Base-by-base conservation (phyloP, 2,797 vertebrate species). In the Argentina silus region DNA sequence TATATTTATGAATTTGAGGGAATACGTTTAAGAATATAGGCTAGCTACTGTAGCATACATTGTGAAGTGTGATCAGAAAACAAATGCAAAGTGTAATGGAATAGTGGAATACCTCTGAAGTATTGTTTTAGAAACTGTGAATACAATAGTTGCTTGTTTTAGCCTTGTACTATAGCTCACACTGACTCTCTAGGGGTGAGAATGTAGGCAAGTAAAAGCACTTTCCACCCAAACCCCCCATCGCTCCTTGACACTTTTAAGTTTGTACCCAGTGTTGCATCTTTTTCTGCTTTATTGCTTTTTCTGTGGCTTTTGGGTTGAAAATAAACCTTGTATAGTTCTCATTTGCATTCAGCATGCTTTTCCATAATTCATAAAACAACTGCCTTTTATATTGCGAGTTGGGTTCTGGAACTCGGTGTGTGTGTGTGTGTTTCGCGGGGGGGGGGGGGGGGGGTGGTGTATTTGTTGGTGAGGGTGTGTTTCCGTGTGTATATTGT, bases 321-420 rank as follows among this genome's bases (percentile, higher is more conserved):
- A 84, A 83, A 84, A 80, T 73, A 77, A 85, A 73, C 61, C 75
- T 50, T 48, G 63, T 74, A 55, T 68, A 10, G 51, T 70, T 78
- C 71, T 81, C 75, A 78, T 91, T 86, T 90, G 83, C 83, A 87
- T 81, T 81, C 78, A n/a, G 78, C 3, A 59, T 72, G 79, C 80
- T 72, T 73, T 61, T 90, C 74, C 78, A 88, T 89, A 76, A 90
- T 92, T 90, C 83, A 86, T 87, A 70, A 66, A 69, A 79, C 77
- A 82, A 72, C 72, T 81, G 79, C 74, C 71, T 88, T 80, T 86
- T 56, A 71, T 67, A 45, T 67, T 21, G 53, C 8, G 53, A 57
- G 36, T 56, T 11, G 57, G 65, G 53, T 59, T 78, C 68, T 65
- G 70, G 67, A 79, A 71, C 45, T 2, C 17, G 42, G 43, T 53